Conservation (phyloP, 2,113 vertebrate species). For the Synchiropus splendidus region DNA sequence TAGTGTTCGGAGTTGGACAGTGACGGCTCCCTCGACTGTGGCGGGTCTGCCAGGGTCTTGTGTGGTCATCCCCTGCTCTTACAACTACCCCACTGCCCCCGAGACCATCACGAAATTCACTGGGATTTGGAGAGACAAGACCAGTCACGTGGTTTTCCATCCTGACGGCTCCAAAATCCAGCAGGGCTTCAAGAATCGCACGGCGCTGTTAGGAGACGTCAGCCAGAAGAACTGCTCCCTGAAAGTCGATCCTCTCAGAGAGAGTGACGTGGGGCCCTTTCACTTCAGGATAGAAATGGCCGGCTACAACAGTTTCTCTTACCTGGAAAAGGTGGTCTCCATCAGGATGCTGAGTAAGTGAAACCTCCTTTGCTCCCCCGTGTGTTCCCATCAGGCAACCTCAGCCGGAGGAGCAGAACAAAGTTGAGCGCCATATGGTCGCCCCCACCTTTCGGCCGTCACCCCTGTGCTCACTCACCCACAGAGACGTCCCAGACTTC, state of each 20-base stretch:
- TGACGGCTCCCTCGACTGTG: slow-evolving; percentile 24
- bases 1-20: slow-evolving; percentile 44
- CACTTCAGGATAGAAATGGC: slow-evolving; percentile 53
- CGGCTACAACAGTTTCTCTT: slow-evolving; percentile 26
- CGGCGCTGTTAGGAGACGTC: slow-evolving; percentile 42
- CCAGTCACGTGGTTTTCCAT: slow-evolving; percentile 18
- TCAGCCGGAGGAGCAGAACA: not conserved
- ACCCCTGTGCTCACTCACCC: no score
- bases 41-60: slow-evolving; percentile 53
- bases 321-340: not conserved
- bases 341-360: slow-evolving; percentile 48
- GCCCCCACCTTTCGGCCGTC: no score
- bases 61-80: slow-evolving; percentile 60
- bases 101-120: slow-evolving; percentile 1
- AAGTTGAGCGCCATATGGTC: no score
- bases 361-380: not conserved
- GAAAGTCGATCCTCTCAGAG: slow-evolving; percentile 40
- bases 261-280: slow-evolving; percentile 39
- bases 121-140: slow-evolving; percentile 32
- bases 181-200: slow-evolving; percentile 22
- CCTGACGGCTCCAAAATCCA: slow-evolving; percentile 5
- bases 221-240: slow-evolving; percentile 47
- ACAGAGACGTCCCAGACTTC: no score
- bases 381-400: not conserved
- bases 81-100: slow-evolving; percentile 28